phyloP scores from a whole-genome alignment of 2,888 invertebrate species.

The Imbricaverruca yamaguchii region DNA sequence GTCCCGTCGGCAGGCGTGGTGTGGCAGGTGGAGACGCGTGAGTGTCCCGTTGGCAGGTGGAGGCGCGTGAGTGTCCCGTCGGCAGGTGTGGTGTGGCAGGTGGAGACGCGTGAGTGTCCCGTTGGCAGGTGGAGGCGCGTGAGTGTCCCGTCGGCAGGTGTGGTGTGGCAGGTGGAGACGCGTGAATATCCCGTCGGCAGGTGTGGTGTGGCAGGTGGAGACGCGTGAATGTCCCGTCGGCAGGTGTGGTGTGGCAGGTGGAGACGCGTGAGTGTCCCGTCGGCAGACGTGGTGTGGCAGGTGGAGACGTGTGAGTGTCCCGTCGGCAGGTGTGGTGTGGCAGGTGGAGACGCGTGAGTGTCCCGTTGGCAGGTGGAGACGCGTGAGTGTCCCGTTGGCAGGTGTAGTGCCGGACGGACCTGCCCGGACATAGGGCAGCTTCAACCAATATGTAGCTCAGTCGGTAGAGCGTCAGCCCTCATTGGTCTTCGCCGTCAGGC shows the following conservation, averaged over 20 bases:
- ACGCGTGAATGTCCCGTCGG: not conserved
- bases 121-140: constrained; percentile 45
- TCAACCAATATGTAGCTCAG: no score
- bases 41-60: constrained; percentile 47
- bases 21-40: constrained; percentile 44
- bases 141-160: no score
- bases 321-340: no score
- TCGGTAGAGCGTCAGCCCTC: no score
- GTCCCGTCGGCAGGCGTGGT: no score
- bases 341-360: constrained; percentile 42
- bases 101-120: constrained; percentile 38
- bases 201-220: constrained; percentile 51
- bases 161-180: constrained; percentile 49
- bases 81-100: constrained; percentile 52
- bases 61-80: not conserved
- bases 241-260: constrained; percentile 53
- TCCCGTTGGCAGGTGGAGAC: constrained; percentile 47
- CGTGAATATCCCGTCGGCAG: no score
- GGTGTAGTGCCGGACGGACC: no score
- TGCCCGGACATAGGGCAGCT: no score
- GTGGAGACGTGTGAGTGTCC: constrained; percentile 41
- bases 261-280: constrained; percentile 28
- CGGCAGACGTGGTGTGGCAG: constrained; percentile 51
- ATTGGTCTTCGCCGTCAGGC: no score
- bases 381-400: not conserved